These are phyloP conservation scores for Syrista parreyssii DNA, from an alignment of 2,888 invertebrate species.

Conservation along the genomic window DNA sequence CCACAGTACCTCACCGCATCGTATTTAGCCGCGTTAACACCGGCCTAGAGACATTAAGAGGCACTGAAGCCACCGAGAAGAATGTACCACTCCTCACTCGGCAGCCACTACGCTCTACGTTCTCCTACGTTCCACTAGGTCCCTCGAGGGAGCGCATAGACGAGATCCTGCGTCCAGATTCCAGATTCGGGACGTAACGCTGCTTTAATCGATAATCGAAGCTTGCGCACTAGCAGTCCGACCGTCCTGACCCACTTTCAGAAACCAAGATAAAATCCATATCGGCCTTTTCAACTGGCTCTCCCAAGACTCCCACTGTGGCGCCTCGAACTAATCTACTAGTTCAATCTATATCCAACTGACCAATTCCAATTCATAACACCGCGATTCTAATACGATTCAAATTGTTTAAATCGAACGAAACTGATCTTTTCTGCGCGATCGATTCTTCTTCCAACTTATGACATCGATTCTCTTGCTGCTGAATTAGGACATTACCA, in stretches of 20 bases:
- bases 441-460: not conserved
- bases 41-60: not conserved
- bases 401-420: not conserved
- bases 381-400: not conserved
- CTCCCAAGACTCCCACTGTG: not conserved
- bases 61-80: not conserved
- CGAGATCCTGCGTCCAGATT: constrained; percentile 30
- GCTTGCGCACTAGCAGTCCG: constrained; percentile 57
- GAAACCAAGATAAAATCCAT: constrained; percentile 57
- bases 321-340: not conserved
- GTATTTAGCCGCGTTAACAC: constrained; percentile 16
- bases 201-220: constrained; percentile 62
- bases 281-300: constrained; percentile 19
- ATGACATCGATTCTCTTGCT: not conserved
- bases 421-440: not conserved
- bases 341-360: too few species aligned
- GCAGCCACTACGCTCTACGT: constrained; percentile 25
- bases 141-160: constrained; percentile 23
- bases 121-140: not conserved
- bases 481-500: not conserved
- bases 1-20: constrained; percentile 43
- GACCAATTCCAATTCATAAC: not conserved
- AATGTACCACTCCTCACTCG: constrained; percentile 1
- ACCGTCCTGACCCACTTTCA: constrained; percentile 54
- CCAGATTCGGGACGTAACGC: constrained; percentile 40